Base-by-base conservation (phyloP, 2,797 vertebrate genomes). In the Cyprinodon diabolis region DNA sequence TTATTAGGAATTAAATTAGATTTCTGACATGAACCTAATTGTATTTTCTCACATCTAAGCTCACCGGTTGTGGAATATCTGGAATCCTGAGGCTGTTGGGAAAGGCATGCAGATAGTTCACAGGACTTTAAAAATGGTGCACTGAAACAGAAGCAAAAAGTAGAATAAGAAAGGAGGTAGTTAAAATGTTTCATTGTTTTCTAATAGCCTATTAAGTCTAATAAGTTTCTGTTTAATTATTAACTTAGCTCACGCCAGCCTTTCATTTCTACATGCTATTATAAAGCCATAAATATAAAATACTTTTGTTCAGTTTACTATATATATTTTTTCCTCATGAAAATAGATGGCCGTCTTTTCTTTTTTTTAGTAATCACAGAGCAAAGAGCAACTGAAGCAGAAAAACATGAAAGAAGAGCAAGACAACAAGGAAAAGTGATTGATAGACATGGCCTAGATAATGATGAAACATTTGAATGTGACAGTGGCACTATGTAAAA, bases 401-500 rank as follows among this genome's bases (percentile, higher is more conserved):
- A 75, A 76, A 73, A 72, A 76, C 40, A 66, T 55, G 63, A 56
- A 30, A 58, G 62, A 67, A 48, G 67, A 55, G 49, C 47, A 72
- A 74, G 65, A 69, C 69, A 55, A 55, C 69, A 47, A 23, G 17
- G n/a, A 58, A 58, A 49, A 71, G 82, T 86, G 83, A 85, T 66
- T n/a, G 73, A 70, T 66, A 86, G 81, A 82, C 80, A 71, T 66
- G 80, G 68, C 76, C 77, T 71, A 81, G 85, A 82, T 90, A 91
- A 91, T 90, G 84, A 83, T 84, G 90, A 90, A 82, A 75, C 82
- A 81, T 86, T 92, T 65, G 84, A 82, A 82, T 72, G 85, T 92
- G 90, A 91, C 90, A 81, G 85, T 90, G 86, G 91, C 93, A 88
- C 83, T 86, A 84, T 68, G 86, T 86, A 90, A 47, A 85, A 89